A percentile compares a stretch with the other conserved stretches of the same genome.
Conservation (phyloP, 1,140 invertebrate genomes). For the Nilaparvata lugens region DNA sequence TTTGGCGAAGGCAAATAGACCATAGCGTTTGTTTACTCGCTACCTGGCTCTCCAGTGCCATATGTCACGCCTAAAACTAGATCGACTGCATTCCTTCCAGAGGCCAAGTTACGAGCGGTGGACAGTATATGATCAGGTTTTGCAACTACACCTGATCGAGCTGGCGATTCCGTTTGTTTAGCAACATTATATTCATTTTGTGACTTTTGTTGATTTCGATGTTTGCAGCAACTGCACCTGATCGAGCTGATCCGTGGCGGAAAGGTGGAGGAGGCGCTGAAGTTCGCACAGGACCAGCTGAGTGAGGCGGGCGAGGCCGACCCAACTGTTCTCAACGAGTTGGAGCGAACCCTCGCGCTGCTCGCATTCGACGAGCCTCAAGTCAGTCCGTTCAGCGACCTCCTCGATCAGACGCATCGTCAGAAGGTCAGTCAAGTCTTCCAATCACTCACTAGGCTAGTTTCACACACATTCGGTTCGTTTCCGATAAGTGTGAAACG, state of each 20-base stretch:
- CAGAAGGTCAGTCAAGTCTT: slow-evolving; percentile 66
- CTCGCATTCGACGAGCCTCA: slow-evolving; percentile 95
- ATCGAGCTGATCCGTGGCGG: slow-evolving; percentile 87
- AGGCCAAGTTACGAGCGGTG: no score
- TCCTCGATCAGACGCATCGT: slow-evolving; percentile 83
- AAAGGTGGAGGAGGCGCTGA: slow-evolving; percentile 88
- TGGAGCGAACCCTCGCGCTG: slow-evolving; percentile 83
- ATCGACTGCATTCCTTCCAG: no score
- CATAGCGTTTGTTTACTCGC: no score
- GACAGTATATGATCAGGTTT: no score
- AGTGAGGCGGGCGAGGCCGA: slow-evolving; percentile 87
- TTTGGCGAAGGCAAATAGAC: no score
- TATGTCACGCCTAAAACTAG: no score
- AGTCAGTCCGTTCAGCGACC: slow-evolving; percentile 87
- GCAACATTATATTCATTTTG: neutral
- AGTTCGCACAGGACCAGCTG: slow-evolving; percentile 89
- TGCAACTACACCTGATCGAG: no score
- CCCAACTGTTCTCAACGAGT: slow-evolving; percentile 60
- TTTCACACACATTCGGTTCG: no score
- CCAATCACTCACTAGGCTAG: no score
- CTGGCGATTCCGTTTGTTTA: neutral
- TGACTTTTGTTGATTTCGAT: neutral
- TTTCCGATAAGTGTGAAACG: no score
- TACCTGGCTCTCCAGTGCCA: no score
- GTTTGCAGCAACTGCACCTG: slow-evolving; percentile 77